phyloP scores from a whole-genome alignment of 2,797 vertebrate species.

The Linurgus olivaceus region DNA sequence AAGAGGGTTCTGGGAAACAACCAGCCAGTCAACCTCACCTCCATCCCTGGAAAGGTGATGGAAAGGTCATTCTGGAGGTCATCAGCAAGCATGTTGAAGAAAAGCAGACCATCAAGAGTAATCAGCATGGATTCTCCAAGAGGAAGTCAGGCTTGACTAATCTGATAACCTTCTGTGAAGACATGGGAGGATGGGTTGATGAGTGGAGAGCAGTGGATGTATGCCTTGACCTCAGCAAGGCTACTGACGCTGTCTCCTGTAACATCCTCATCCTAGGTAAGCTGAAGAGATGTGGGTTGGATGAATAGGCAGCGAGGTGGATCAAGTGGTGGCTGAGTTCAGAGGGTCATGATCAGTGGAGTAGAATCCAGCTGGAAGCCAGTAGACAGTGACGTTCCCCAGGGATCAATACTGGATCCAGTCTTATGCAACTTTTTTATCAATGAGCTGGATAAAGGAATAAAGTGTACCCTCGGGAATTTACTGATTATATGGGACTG shows the following conservation, averaged over 20 bases:
- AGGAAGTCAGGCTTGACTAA: not conserved
- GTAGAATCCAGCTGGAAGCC: not conserved
- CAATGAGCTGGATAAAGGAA: not conserved
- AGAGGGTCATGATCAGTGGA: not conserved
- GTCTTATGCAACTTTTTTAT: not conserved
- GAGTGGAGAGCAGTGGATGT: not conserved
- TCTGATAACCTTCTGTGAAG: not conserved
- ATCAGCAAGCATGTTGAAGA: not conserved
- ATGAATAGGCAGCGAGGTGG: not conserved
- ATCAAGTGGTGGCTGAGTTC: not conserved
- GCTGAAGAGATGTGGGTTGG: not conserved
- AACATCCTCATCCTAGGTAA: not conserved
- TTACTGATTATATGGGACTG: not conserved
- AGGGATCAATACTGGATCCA: not conserved
- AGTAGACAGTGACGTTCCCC: not conserved
- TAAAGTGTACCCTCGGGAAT: not conserved
- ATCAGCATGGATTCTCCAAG: not conserved
- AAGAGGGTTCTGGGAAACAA: not conserved
- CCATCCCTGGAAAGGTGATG: not conserved
- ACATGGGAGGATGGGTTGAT: too few species aligned
- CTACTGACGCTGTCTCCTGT: not conserved
- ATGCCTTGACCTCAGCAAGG: not conserved
- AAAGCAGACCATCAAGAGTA: not conserved
- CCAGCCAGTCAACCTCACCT: not conserved
- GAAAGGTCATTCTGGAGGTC: not conserved